phyloP scores from a whole-genome alignment of 2,797 vertebrate species.

The Limosa lapponica region DNA sequence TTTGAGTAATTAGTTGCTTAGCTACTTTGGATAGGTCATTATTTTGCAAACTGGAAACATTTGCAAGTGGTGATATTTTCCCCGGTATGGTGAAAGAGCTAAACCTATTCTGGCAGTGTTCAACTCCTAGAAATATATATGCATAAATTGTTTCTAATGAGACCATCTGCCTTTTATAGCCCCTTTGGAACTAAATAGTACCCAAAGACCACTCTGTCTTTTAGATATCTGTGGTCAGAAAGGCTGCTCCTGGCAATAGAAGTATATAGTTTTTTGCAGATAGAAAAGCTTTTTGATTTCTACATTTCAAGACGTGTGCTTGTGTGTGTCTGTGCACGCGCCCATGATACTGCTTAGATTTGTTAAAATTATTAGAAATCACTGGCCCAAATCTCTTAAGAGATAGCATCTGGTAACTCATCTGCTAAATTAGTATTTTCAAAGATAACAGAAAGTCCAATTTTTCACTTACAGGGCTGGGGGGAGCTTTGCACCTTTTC shows the following conservation, averaged over 20 bases:
- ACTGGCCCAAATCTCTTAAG: background rate
- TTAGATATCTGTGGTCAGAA: constrained; percentile 79
- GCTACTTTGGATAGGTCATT: constrained; percentile 83
- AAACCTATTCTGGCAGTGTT: constrained; percentile 80
- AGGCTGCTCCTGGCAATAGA: constrained; percentile 56
- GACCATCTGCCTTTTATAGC: constrained; percentile 86
- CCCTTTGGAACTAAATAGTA: constrained; percentile 83
- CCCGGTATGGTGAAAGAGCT: constrained; percentile 76
- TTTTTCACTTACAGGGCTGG: background rate
- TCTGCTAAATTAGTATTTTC: constrained; percentile 34
- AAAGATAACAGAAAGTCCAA: background rate
- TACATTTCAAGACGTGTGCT: background rate
- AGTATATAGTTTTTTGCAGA: background rate
- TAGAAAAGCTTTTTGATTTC: constrained; percentile 33
- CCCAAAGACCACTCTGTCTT: constrained; percentile 83
- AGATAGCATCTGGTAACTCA: constrained; percentile 15
- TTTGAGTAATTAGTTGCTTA: constrained; percentile 84
- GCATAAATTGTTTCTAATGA: constrained; percentile 88
- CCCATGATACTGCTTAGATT: background rate
- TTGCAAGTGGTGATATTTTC: constrained; percentile 83
- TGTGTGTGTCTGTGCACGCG: rapidly evolving
- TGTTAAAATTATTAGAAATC: constrained; percentile 30
- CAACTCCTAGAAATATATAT: constrained; percentile 85
- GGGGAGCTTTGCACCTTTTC: background rate
- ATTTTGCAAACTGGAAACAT: constrained; percentile 84